Base-by-base conservation (phyloP, 1,140 invertebrate species). In the Aphelinus certus region DNA sequence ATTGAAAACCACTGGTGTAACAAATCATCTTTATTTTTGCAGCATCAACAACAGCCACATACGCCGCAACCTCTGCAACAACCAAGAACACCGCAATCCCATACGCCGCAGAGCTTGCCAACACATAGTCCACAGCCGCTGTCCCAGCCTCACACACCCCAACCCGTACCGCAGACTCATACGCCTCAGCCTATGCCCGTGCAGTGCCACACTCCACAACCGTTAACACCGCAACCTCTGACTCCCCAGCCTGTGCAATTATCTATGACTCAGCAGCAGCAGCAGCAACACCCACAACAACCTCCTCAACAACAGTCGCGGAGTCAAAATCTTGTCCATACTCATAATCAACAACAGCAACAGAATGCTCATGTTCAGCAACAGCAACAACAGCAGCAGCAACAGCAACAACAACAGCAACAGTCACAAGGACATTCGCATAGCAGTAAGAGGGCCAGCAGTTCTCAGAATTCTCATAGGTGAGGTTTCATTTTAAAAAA, bases 121-220 rank as follows among this genome's bases (percentile, higher is more conserved):
- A 87, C 84, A 0, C 86, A 86, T 7, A 86, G 85, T 73, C 86
- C 86, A 1, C 84, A 90, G 82, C 81, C 90, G 83, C 86, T 91
- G 66, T 86, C 84, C 9, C 87, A 87, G 67, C 81, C 84, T 61
- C 88, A 87, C 51, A 85, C 85, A 46, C 82, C 87, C 1, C 85
- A 86, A 48, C 85, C 87, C 10, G 83, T 85, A 70, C 83, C 83
- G 66, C 85, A 84, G 62, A 83, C 79, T 53, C 78, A 79, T 71
- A 80, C 79, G 26, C 80, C 83, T 66, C 80, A 78, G 53, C 81
- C 73, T 73, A 83, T 73, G 78, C 73, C 73, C 9, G 63, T 65
- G 51, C 73, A 78, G 61, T 73, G 56, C 4, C 71, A 73, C n/a
- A 71, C 76, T n/a, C 63, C 78, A 9, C 80, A 84, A 61, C 79